Evolutionary conservation across 2,797 vertebrate species (phyloP), one percentile per base, ranked within the genome.

Genomic region (Diplodus sargus): DNA sequence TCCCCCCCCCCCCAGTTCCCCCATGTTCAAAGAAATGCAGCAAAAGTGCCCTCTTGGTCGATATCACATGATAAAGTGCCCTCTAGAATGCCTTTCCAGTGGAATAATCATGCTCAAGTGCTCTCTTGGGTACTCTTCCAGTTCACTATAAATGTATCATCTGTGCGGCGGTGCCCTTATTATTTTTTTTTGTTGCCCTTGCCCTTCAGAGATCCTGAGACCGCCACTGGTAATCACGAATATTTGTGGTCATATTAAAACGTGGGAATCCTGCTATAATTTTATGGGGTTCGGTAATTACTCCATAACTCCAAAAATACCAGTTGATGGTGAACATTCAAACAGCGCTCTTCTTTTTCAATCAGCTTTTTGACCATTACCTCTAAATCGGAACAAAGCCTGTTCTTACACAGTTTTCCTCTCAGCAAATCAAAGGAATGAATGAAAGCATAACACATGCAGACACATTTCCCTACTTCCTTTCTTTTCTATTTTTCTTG

Each of bases 371-470:
- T 61, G n/a, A 64, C 52, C 13, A 74, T 73, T 28, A 52, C 54
- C 62, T 75, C 39, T 22, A 71, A 75, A 60, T 74, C 56, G 22
- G 22, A 25, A 59, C 20, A 74, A 57, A 53, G 71, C 70, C 12
- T 65, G 5, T 49, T 39, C 15, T 64, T 57, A 58, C 20, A 1
- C 56, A 59, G 4, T 52, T 76, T 82, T 84, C 45, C 68, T 74
- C 22, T 78, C 12, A 17, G 14, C 16, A 22, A 18, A 65, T 68
- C 62, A 62, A 68, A 68, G 9, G 34, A 82, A 23, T 39, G 12
- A 84, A 70, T 69, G 28, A 78, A 74, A 76, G 66, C 70, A 79
- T 69, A 66, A 53, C 20, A 4, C 22, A 58, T 69, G n/a, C 16
- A 79, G 71, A 63, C 52, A 73, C 20, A 76, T 67, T 85, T 72